Evolutionary conservation across 1,140 invertebrate genomes (phyloP).

Genomic region (Atopsyche davidsoni): DNA sequence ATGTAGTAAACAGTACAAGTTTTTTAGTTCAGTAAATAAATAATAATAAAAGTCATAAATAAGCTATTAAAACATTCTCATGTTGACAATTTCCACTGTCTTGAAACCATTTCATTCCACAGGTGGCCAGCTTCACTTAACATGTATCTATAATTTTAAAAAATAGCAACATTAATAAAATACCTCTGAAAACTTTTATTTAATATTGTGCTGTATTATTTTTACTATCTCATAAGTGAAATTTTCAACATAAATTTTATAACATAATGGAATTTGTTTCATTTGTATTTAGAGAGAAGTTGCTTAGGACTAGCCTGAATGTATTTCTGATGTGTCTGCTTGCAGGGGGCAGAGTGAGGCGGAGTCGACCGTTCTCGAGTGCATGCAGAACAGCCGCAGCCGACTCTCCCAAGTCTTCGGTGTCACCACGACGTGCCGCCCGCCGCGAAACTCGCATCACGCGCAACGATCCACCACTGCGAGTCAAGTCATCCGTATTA

Average conservation of each 20-base stretch:
- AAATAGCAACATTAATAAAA: constrained; percentile 1
- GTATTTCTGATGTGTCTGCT: constrained; percentile 28
- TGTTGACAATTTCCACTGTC: constrained; percentile 22
- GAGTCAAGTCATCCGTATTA: too few species aligned
- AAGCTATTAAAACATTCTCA: background rate
- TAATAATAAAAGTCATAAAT: background rate
- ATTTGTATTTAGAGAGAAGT: too few species aligned
- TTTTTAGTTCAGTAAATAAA: too few species aligned
- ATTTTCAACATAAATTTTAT: background rate
- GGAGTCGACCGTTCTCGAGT: constrained; percentile 15
- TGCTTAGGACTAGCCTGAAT: constrained; percentile 20
- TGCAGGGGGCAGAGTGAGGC: constrained; percentile 25
- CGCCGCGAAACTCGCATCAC: constrained; percentile 18
- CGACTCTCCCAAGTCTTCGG: constrained; percentile 19
- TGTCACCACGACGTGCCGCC: constrained; percentile 4
- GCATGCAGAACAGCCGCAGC: constrained; percentile 23
- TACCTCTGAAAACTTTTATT: background rate
- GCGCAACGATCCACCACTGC: constrained; percentile 12
- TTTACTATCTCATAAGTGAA: background rate
- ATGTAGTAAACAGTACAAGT: too few species aligned
- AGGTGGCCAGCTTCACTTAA: constrained; percentile 13
- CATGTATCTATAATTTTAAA: constrained; percentile 17
- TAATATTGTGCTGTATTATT: background rate
- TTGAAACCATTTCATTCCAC: constrained; percentile 26
- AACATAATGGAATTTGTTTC: too few species aligned